These are phyloP conservation scores for Hippocampus zosterae DNA, from an alignment of 2,113 vertebrate genomes.

Conservation along the genomic window DNA sequence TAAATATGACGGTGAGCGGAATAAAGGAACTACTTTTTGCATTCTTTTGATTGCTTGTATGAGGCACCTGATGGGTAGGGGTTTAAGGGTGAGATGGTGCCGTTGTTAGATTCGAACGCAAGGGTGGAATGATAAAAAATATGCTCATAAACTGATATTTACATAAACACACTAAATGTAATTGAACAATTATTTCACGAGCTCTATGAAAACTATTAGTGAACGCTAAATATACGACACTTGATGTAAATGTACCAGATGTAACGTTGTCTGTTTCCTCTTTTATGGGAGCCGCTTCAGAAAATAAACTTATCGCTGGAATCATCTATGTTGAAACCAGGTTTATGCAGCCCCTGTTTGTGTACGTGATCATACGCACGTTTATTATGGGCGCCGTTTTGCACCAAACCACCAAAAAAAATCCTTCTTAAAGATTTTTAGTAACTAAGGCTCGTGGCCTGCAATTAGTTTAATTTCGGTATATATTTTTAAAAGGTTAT, in stretches of 20 bases:
- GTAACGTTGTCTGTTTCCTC: neutral
- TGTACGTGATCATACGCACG: constrained; percentile 42
- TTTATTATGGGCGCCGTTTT: neutral
- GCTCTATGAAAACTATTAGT: too few relatives aligned
- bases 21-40: constrained; percentile 71
- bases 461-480: neutral
- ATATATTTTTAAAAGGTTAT: constrained; percentile 20
- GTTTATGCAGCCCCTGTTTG: neutral
- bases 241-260: neutral
- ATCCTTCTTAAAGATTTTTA: accelerated
- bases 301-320: neutral
- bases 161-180: too few relatives aligned
- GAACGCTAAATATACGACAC: too few relatives aligned
- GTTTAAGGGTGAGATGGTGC: neutral
- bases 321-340: neutral
- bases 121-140: too few relatives aligned
- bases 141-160: too few relatives aligned
- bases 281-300: neutral
- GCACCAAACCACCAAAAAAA: neutral
- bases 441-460: neutral
- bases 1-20: constrained; percentile 62
- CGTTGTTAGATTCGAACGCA: neutral
- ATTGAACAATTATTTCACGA: too few relatives aligned
- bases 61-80: neutral
- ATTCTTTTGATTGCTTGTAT: constrained; percentile 40